Evolutionary conservation across 92 coral and sea anemone species (phyloP), one percentile per base, ranked within the genome.

Genomic region (Virgularia gustaviana): DNA sequence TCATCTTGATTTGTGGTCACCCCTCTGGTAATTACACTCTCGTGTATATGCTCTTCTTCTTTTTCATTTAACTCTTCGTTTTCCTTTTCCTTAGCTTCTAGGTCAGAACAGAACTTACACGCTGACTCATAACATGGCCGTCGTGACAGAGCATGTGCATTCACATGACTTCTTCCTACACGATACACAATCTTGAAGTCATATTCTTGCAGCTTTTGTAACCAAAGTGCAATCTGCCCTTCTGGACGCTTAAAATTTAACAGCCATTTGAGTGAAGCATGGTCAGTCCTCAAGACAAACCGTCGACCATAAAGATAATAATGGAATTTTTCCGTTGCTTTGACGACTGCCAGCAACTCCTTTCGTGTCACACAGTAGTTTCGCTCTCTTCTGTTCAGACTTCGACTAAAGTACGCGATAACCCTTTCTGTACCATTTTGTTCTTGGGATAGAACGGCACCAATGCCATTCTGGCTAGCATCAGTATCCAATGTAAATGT

Each of bases 201-300:
- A 52, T 78, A 78, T 44, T 29, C 59, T 32, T 71, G 83, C 45
- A 77, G 33, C 67, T 65, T 83, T 39, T 81, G 77, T 36, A 76
- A 34, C 86, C 83, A 85, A 25, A 79, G 8, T 2, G 84, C 89
- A 19, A 81, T 49, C 51, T 85, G 83, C n/a, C 81, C 87, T 54
- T 81, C 78, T 9, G 77, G 84, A 63, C 64, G 62, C 78, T 72
- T 65, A 55, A 72, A 76, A 6, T 45, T 35, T 9, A 80, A 42
- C 13, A 75, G 76, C 86, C 81, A 85, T 34, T 68, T 70, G 34
- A 70, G 63, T 4, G 83, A 73, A 4, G 84, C 70, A 29, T 78
- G 78, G 63, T 82, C 82, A 12, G 87, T 86, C 41, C 84, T 63
- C 0, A 86, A n/a, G 28, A 64, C 43, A 38, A 86, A 82, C 62